Evolutionary conservation across 2,888 invertebrate species (phyloP), one percentile per base, ranked within the genome.

Genomic region (Mimachlamys varia): DNA sequence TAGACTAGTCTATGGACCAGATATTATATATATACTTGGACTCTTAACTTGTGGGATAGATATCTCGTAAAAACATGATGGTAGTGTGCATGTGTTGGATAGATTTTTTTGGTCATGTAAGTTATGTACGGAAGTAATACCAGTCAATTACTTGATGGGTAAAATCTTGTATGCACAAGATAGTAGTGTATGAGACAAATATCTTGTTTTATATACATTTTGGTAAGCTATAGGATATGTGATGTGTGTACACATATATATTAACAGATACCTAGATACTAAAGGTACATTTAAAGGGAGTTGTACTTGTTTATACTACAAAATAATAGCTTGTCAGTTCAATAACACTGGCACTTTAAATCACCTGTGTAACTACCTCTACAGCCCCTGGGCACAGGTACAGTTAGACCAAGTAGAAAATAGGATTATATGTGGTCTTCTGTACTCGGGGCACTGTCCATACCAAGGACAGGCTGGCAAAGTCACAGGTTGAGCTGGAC

Each of bases 301-400:
- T 44, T 44, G 44, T 44, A 44, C 44, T 7, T n/a, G 22, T 19
- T 19, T 62, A 27, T 62, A n/a, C 62, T n/a, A 62, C n/a, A 76
- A 76, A 76, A 76, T 76, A 76, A 76, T 76, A 27, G 76, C 76
- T 76, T 76, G 76, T 76, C 33, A 76, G 22, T 76, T 76, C 33
- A 76, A 76, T 22, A 76, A 33, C 76, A 76, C 27, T 7, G 76
- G 15, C 76, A 76, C 33, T 76, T 76, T 76, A 76, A 76, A 76
- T 76, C 76, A 76, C 76, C 76, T 76, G 27, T 76, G 7, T 33
- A 33, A 12, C 76, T 12, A 76, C 12, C 33, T 33, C 12, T 27
- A 76, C 7, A 15, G 27, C 76, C 76, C 33, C 13, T 10, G 76
- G 76, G 76, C 76, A 76, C 76, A 76, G 76, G 76, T 76, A 33